Base-by-base conservation (phyloP, 1,140 invertebrate species). In the Pseudomyrmex cubaensis region DNA sequence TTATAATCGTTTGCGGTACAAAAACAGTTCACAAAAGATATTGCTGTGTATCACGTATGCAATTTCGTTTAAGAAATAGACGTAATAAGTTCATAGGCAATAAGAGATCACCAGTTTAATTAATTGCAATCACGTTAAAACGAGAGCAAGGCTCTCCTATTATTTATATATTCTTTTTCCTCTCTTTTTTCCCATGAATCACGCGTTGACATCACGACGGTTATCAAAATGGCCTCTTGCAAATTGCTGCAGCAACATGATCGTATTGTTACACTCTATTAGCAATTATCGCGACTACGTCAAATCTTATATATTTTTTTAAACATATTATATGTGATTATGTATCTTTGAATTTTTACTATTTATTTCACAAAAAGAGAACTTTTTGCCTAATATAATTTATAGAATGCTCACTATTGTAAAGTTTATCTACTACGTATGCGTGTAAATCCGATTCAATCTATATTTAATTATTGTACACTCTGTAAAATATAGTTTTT, bases 171-270 rank as follows among this genome's bases (percentile, higher is more conserved):
- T 44, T 66, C 13, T 8, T 67, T 67, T 54, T 66, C 25, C 74
- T 77, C 25, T 54, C 46, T 66, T 76, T 77, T 64, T 8, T 0
- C 10, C 48, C 2, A 20, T 77, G 74, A 77, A 67, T 77, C 48
- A 77, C 4, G 0, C 46, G 12, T 66, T 76, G 61, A 76, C 62
- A 77, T 54, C 48, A 77, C 13, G 20, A 3, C 44, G 8, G 25
- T 77, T 76, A 76, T 76, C 73, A 75, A 35, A 2, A 13, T 75
- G 15, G 12, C n/a, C 25, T 54, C 17, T 77, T 66, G n/a, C 8
- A 44, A 63, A 35, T 7, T 13, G 22, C 12, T 25, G 13, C 10
- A 46, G 17, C 17, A 20, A 2, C 15, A 25, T 13, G 25, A 64
- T 76, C 35, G 48, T 35, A 17, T 5, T 20, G 3, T 13, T 61